These are phyloP conservation scores for Pocota personata DNA, from an alignment of 2,888 invertebrate species.

Conservation along the genomic window DNA sequence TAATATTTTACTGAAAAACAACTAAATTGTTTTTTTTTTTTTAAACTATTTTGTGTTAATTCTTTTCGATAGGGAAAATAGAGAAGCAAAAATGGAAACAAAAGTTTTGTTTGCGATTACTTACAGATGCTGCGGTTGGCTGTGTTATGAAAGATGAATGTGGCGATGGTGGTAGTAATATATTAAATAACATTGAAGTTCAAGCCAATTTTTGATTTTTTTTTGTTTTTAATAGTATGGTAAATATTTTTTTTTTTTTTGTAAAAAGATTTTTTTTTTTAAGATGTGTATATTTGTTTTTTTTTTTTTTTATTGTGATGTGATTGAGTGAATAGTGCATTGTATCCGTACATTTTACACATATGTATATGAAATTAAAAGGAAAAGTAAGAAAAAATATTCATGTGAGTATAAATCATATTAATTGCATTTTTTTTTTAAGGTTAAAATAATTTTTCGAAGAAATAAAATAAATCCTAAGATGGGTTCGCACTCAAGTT, in stretches of 20 bases:
- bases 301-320: conserved; percentile 20
- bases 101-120: conserved; percentile 71
- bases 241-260: not conserved
- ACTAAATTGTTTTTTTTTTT: conserved; percentile 5
- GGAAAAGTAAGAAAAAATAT: conserved; percentile 53
- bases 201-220: conserved; percentile 40
- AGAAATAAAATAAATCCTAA: not conserved
- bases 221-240: conserved; percentile 10
- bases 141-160: conserved; percentile 73
- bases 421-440: not conserved
- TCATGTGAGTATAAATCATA: conserved; percentile 46
- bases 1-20: conserved; percentile 24
- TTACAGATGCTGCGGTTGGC: conserved; percentile 77
- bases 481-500: conserved; percentile 72
- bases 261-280: conserved; percentile 12
- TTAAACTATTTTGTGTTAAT: conserved; percentile 10
- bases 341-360: conserved; percentile 43
- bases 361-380: conserved; percentile 50
- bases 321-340: conserved; percentile 48
- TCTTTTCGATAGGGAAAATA: conserved; percentile 23
- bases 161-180: conserved; percentile 58
- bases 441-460: not conserved
- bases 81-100: conserved; percentile 31
- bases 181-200: conserved; percentile 43
- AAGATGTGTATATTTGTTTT: conserved; percentile 28